Evolutionary conservation across 2,888 invertebrate genomes (phyloP).

Genomic region (Aphrophora alni): DNA sequence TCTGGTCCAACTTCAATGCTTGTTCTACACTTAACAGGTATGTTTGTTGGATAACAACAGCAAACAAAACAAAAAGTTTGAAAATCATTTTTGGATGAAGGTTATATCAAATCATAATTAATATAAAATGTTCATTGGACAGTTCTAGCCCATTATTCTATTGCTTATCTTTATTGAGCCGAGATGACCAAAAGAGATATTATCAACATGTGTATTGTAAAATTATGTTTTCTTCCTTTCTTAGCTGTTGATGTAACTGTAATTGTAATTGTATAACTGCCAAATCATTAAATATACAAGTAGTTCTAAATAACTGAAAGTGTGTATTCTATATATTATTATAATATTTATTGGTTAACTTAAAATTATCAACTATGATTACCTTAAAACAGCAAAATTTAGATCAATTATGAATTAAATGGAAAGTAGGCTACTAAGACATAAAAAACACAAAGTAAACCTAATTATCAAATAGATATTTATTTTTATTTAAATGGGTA

Average conservation of each 20-base stretch:
- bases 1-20: not conserved
- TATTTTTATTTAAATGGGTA: too few relatives aligned
- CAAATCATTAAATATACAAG: not conserved
- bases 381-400: too few relatives aligned
- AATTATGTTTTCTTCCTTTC: not conserved
- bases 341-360: too few relatives aligned
- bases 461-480: too few relatives aligned
- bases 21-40: not conserved
- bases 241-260: not conserved
- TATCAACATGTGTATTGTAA: not conserved
- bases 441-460: too few relatives aligned
- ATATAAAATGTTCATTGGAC: not conserved
- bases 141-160: not conserved
- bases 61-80: not conserved
- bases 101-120: slow-evolving; percentile 2
- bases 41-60: not conserved
- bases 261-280: not conserved
- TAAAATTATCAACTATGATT: too few relatives aligned
- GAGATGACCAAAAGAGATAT: not conserved
- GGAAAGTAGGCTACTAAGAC: too few relatives aligned
- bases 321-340: not conserved
- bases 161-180: not conserved
- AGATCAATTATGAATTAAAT: too few relatives aligned
- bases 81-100: not conserved
- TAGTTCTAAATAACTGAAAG: not conserved